A percentile compares a stretch with the other conserved stretches of the same genome.
phyloP scores from a whole-genome alignment of 2,888 invertebrate species.

The Ophioninae sp. region DNA sequence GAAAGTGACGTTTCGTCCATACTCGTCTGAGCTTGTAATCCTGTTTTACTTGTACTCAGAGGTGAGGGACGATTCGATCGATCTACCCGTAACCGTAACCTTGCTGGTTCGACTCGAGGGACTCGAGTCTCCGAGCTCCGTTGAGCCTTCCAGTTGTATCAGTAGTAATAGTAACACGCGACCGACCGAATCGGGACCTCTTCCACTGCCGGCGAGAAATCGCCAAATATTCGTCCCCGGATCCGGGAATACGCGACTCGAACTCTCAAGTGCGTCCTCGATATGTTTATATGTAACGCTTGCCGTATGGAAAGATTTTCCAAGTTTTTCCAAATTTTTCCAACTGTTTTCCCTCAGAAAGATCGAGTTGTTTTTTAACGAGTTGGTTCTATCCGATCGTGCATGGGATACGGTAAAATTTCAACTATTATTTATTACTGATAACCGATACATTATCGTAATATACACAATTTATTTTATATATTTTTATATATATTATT shows the following conservation, averaged over 20 bases:
- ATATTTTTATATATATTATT: too few species aligned
- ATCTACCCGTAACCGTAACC: slow-evolving; percentile 73
- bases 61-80: slow-evolving; percentile 68
- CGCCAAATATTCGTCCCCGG: neutral
- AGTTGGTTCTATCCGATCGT: too few species aligned
- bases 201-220: slow-evolving; percentile 43
- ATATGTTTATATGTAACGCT: neutral
- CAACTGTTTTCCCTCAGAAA: neutral
- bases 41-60: slow-evolving; percentile 28
- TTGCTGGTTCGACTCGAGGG: slow-evolving; percentile 61
- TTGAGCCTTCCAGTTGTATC: slow-evolving; percentile 32
- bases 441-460: too few species aligned
- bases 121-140: slow-evolving; percentile 51
- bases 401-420: too few species aligned
- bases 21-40: slow-evolving; percentile 8
- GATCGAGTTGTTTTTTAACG: too few species aligned
- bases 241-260: neutral
- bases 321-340: too few species aligned
- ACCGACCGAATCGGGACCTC: slow-evolving; percentile 52
- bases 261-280: neutral
- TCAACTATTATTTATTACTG: too few species aligned
- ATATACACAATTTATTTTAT: too few species aligned
- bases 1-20: slow-evolving; percentile 36
- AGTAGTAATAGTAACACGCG: slow-evolving; percentile 62
- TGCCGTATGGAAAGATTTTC: neutral